Evolutionary conservation across 2,888 invertebrate species (phyloP).

Genomic region (Drosophila mayaguana): DNA sequence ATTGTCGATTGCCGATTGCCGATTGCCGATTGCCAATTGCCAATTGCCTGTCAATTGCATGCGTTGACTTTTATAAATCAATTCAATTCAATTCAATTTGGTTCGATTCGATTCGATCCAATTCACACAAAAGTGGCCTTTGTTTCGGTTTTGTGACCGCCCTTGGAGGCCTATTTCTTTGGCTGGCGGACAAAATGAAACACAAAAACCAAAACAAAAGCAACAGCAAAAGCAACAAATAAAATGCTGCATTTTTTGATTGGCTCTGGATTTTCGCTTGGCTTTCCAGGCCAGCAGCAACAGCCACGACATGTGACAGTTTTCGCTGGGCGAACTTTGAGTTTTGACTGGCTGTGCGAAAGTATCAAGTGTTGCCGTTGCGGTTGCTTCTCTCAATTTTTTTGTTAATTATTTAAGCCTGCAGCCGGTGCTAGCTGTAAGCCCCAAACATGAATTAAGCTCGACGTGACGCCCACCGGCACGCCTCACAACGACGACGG

Average conservation of each 20-base stretch:
- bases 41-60: constrained; percentile 31
- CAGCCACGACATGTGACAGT: constrained; percentile 25
- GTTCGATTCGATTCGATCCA: neutral
- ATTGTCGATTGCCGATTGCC: neutral
- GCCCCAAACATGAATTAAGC: constrained; percentile 40
- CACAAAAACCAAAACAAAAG: constrained; percentile 13
- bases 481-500: constrained; percentile 20
- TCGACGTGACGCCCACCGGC: constrained; percentile 47
- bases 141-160: constrained; percentile 25
- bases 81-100: constrained; percentile 18
- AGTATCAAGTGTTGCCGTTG: constrained; percentile 37
- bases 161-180: constrained; percentile 16
- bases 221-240: constrained; percentile 23
- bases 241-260: constrained; percentile 17
- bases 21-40: constrained; percentile 20
- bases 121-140: constrained; percentile 15
- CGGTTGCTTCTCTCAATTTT: constrained; percentile 13
- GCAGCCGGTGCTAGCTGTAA: constrained; percentile 24
- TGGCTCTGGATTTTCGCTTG: constrained; percentile 14
- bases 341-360: constrained; percentile 8
- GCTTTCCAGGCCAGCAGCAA: constrained; percentile 26
- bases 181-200: too few species aligned
- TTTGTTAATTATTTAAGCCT: constrained; percentile 43
- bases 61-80: constrained; percentile 23
- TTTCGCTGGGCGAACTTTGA: constrained; percentile 12